phyloP scores from a whole-genome alignment of 2,113 vertebrate genomes.

The Pavo muticus region DNA sequence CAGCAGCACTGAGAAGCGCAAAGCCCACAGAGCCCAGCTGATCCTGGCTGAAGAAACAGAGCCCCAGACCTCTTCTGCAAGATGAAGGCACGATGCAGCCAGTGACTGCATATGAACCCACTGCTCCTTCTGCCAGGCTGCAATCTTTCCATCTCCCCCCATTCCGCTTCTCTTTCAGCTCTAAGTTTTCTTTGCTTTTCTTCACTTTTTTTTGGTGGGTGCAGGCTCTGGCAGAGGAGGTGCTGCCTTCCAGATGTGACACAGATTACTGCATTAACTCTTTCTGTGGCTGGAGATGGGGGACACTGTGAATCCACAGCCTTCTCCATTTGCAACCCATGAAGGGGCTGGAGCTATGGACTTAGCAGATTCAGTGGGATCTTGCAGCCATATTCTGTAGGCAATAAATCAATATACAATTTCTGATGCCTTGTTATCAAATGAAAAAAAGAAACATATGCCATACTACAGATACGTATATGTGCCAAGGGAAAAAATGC shows the following conservation, averaged over 20 bases:
- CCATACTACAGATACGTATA: background rate
- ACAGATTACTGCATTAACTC: background rate
- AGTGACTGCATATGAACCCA: background rate
- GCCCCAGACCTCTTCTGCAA: background rate
- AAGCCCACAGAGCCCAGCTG: background rate
- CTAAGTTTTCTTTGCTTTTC: background rate
- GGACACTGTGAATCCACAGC: background rate
- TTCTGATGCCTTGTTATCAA: background rate
- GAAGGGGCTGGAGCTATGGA: background rate
- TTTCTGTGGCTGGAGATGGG: background rate
- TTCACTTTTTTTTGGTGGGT: background rate
- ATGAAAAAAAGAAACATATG: background rate
- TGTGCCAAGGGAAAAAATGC: fast-evolving
- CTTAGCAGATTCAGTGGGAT: background rate
- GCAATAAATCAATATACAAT: background rate
- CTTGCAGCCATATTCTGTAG: background rate
- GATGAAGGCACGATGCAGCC: background rate
- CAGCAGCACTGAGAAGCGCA: background rate
- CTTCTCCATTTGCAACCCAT: background rate
- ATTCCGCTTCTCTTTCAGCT: background rate
- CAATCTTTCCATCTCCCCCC: background rate
- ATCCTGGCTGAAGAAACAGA: background rate
- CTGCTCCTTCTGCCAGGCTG: fast-evolving
- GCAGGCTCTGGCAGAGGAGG: background rate
- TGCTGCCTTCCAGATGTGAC: background rate